Conservation (phyloP, 2,797 vertebrate species). For the Babyrousa celebensis region DNA sequence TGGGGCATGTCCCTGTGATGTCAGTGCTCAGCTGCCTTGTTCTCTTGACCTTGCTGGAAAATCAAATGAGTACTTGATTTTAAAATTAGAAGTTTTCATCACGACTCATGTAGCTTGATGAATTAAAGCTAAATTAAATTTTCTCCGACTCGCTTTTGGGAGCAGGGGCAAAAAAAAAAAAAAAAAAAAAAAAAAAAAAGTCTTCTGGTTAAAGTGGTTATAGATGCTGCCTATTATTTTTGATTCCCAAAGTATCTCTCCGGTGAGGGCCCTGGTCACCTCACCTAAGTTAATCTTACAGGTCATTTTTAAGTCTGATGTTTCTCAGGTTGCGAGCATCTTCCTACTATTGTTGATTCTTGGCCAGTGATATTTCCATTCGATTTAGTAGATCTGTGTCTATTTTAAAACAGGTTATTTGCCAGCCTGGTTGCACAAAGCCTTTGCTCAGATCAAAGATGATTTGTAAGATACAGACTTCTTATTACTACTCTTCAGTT, state of each 20-base stretch:
- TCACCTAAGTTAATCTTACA: not conserved
- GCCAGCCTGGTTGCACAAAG: not conserved
- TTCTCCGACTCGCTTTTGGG: constrained; percentile 86
- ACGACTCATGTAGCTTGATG: constrained; percentile 82
- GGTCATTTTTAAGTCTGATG: not conserved
- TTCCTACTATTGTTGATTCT: constrained; percentile 12
- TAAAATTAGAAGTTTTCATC: constrained; percentile 89
- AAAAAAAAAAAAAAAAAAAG: constrained; percentile 46
- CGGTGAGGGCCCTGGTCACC: not conserved
- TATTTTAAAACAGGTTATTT: not conserved
- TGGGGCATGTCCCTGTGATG: constrained; percentile 88
- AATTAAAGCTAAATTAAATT: constrained; percentile 88
- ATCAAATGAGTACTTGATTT: constrained; percentile 90
- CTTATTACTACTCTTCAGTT: not conserved
- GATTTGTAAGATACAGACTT: not conserved
- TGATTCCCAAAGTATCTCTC: constrained; percentile 80
- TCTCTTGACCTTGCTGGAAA: constrained; percentile 91
- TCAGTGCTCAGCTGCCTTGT: constrained; percentile 88
- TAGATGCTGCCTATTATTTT: constrained; percentile 32
- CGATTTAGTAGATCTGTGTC: not conserved
- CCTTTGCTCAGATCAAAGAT: not conserved
- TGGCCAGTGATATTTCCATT: not conserved
- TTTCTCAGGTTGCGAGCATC: not conserved
- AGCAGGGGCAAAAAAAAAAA: not conserved
- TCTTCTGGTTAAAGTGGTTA: constrained; percentile 80